Conservation (phyloP, 1,140 invertebrate species). For the Drosophila takahashii region DNA sequence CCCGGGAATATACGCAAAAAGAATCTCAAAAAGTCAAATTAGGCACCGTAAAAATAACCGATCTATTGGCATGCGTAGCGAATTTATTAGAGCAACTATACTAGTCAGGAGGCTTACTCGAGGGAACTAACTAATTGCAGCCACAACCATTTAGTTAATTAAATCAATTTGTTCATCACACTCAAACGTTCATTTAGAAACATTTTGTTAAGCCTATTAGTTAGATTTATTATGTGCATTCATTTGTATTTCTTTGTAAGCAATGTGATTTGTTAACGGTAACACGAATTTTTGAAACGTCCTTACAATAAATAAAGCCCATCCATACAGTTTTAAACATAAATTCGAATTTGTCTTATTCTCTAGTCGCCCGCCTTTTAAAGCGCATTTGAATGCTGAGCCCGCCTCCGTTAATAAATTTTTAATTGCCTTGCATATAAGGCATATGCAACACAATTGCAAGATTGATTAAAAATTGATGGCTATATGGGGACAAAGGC, state of each 20-base stretch:
- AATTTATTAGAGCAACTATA: constrained; percentile 51
- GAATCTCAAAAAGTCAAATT: constrained; percentile 75
- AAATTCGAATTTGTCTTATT: background rate
- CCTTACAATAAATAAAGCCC: constrained; percentile 78
- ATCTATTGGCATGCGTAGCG: constrained; percentile 47
- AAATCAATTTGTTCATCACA: constrained; percentile 50
- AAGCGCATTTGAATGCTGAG: background rate
- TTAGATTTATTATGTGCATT: constrained; percentile 35
- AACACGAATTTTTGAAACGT: constrained; percentile 76
- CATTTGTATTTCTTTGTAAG: constrained; percentile 70
- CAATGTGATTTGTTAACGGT: constrained; percentile 77
- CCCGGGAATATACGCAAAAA: constrained; percentile 83
- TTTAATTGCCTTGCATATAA: constrained; percentile 15
- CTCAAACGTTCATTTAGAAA: constrained; percentile 36
- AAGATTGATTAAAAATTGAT: constrained; percentile 20
- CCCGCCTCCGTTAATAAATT: constrained; percentile 10
- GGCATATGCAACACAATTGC: constrained; percentile 22
- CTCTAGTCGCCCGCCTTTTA: background rate
- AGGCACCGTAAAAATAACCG: constrained; percentile 22
- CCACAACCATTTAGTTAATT: constrained; percentile 51
- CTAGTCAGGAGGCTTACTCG: constrained; percentile 13
- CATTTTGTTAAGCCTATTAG: constrained; percentile 64
- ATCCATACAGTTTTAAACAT: constrained; percentile 58
- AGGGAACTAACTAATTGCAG: constrained; percentile 18
- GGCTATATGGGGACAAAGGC: constrained; percentile 5